phyloP scores from a whole-genome alignment of 2,113 vertebrate species.

The Ailuropoda melanoleuca region DNA sequence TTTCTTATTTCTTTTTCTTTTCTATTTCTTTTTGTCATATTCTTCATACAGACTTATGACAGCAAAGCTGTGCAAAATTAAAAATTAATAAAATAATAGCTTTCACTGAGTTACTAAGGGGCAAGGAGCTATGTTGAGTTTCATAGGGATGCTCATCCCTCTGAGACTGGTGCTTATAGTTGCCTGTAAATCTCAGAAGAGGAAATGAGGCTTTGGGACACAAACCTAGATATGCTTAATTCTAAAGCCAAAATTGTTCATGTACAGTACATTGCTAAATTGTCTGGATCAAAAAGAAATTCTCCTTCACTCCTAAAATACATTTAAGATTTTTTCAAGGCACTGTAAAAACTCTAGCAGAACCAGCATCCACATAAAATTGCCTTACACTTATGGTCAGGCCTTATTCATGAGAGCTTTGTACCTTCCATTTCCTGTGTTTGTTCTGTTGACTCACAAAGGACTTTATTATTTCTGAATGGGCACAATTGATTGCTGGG shows the following conservation, averaged over 20 bases:
- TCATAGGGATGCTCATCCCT: background rate
- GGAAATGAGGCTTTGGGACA: background rate
- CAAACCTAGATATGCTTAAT: background rate
- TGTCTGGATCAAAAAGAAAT: background rate
- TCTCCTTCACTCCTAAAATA: background rate
- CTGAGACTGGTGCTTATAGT: background rate
- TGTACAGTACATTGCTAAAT: background rate
- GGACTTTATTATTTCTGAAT: conserved; percentile 48
- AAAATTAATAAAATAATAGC: background rate
- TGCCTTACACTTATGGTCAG: background rate
- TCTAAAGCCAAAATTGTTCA: background rate
- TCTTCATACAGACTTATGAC: background rate
- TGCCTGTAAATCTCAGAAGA: background rate
- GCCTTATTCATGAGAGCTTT: background rate
- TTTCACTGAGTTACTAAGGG: background rate
- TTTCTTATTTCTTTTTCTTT: background rate
- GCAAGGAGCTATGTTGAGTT: background rate
- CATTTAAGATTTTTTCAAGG: background rate
- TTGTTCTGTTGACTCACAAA: conserved; percentile 36
- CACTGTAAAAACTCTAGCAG: background rate
- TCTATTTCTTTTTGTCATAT: background rate
- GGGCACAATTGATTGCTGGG: background rate
- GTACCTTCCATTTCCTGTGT: conserved; percentile 26
- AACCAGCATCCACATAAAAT: background rate
- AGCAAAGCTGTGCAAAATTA: background rate